phyloP scores from a whole-genome alignment of 2,113 vertebrate genomes.

The Saimiri boliviensis region DNA sequence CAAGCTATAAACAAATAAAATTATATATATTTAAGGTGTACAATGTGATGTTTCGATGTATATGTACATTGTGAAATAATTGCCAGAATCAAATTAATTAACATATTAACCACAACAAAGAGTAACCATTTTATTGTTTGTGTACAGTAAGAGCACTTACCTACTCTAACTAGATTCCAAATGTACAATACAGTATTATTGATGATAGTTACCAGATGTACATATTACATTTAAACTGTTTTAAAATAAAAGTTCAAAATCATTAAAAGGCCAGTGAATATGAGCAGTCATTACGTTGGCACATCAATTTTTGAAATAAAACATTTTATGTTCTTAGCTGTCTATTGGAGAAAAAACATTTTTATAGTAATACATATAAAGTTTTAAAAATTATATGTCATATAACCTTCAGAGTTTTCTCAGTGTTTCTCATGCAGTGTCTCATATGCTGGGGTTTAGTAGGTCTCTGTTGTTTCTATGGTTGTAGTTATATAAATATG shows the following conservation, averaged over 20 bases:
- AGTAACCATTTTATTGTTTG: background rate
- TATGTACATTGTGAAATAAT: background rate
- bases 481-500: slow-evolving; percentile 21
- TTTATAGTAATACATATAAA: background rate
- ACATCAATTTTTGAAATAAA: background rate
- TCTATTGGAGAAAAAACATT: slow-evolving; percentile 42
- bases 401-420: slow-evolving; percentile 44
- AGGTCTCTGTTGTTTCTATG: background rate
- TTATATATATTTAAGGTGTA: background rate
- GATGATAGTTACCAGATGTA: background rate
- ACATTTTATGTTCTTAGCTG: background rate
- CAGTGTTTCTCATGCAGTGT: slow-evolving; percentile 39
- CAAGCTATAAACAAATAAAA: background rate
- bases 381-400: slow-evolving; percentile 36
- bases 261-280: background rate
- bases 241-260: background rate
- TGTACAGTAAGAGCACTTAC: background rate
- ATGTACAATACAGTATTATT: background rate
- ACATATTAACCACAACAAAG: background rate
- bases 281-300: background rate
- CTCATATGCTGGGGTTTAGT: background rate
- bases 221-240: background rate
- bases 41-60: background rate
- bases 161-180: background rate
- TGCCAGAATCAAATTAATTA: background rate